phyloP scores from a whole-genome alignment of 2,888 invertebrate species.

The Volucella bombylans region DNA sequence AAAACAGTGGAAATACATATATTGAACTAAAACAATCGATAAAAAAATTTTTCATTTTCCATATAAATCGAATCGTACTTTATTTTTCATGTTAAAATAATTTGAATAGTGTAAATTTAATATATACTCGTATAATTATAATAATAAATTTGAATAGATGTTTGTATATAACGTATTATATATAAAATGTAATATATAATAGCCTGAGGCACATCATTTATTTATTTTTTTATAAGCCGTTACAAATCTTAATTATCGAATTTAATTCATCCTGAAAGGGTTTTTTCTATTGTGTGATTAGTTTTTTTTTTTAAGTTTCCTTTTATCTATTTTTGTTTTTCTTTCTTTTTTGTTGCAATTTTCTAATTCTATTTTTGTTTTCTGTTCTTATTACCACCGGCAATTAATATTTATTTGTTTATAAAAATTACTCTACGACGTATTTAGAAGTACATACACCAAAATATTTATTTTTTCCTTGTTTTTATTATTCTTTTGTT shows the following conservation, averaged over 20 bases:
- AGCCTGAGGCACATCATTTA: conserved; percentile 72
- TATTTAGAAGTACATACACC: conserved; percentile 54
- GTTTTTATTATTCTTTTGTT: not conserved
- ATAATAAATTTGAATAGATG: conserved; percentile 71
- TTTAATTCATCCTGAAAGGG: not conserved
- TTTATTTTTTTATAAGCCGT: conserved; percentile 38
- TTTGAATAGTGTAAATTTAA: conserved; percentile 71
- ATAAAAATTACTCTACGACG: conserved; percentile 35
- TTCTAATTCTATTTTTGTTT: conserved; percentile 5
- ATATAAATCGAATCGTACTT: conserved; percentile 68
- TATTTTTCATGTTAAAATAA: conserved; percentile 70
- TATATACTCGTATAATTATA: conserved; percentile 56
- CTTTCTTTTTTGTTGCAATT: conserved; percentile 5
- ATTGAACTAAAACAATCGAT: not conserved
- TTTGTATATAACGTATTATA: conserved; percentile 71
- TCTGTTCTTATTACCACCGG: conserved; percentile 23
- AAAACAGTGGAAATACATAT: too few relatives aligned
- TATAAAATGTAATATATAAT: conserved; percentile 72
- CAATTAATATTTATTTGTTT: conserved; percentile 27
- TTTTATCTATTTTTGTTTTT: conserved; percentile 28
- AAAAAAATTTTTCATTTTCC: conserved; percentile 11
- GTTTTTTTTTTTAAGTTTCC: conserved; percentile 20
- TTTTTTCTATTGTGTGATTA: conserved; percentile 4
- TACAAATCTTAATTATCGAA: conserved; percentile 19
- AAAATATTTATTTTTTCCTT: conserved; percentile 34